Evolutionary conservation across 2,797 vertebrate species (phyloP).

Genomic region (Microctenopoma steveboyesi): DNA sequence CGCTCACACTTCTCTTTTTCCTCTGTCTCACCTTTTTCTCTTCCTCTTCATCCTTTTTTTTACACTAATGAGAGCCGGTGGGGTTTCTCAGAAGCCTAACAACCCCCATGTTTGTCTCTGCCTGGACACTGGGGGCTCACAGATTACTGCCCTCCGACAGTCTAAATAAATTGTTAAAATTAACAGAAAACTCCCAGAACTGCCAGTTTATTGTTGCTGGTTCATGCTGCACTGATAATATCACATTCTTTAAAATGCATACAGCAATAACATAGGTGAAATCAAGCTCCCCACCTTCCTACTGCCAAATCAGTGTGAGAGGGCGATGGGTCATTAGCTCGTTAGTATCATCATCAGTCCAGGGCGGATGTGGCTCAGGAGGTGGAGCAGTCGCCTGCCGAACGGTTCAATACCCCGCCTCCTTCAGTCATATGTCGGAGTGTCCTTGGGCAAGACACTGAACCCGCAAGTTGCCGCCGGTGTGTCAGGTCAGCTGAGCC

Average conservation of each 20-base stretch:
- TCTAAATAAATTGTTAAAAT: constrained; percentile 59
- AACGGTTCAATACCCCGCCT: too few relatives aligned
- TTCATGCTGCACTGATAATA: constrained; percentile 26
- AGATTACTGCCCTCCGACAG: constrained; percentile 65
- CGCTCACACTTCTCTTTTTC: constrained; percentile 20
- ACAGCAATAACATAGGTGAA: background rate
- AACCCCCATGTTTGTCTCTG: constrained; percentile 67
- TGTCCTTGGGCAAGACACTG: too few relatives aligned
- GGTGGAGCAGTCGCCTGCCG: too few relatives aligned
- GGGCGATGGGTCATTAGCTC: constrained; percentile 2
- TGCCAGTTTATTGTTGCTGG: constrained; percentile 18
- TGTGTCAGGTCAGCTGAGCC: too few relatives aligned
- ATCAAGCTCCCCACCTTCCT: too few relatives aligned
- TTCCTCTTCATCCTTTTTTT: constrained; percentile 50
- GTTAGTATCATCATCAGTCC: constrained; percentile 1
- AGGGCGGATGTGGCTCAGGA: too few relatives aligned
- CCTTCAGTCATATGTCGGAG: too few relatives aligned
- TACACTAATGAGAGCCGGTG: constrained; percentile 78
- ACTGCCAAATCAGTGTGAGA: background rate
- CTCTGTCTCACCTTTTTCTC: constrained; percentile 36
- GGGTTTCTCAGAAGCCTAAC: constrained; percentile 75
- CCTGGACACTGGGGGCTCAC: constrained; percentile 53
- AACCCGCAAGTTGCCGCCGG: too few relatives aligned
- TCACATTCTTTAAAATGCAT: constrained; percentile 40
- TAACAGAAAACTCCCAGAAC: constrained; percentile 43